These are phyloP conservation scores for Tyrophagus putrescentiae DNA, from an alignment of 1,140 invertebrate genomes.

Conservation along the genomic window DNA sequence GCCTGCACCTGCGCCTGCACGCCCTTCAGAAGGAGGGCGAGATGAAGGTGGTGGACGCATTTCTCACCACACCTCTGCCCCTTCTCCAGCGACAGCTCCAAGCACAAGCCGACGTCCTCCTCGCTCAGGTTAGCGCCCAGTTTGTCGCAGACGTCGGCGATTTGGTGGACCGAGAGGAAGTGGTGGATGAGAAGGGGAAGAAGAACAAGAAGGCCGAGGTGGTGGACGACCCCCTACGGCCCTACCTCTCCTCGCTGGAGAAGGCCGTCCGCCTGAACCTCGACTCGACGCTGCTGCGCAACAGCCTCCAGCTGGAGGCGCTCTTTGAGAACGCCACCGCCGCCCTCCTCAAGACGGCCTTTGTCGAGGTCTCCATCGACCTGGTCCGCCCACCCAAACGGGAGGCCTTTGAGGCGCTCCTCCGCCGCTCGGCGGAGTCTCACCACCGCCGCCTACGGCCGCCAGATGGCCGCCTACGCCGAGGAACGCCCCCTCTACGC, in stretches of 20 bases:
- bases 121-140: not conserved
- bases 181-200: too few relatives aligned
- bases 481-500: not conserved
- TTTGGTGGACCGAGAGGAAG: too few relatives aligned
- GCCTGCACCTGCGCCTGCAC: not conserved
- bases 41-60: constrained; percentile 4
- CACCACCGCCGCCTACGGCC: not conserved
- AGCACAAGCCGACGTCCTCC: not conserved
- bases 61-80: not conserved
- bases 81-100: not conserved
- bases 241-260: not conserved
- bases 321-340: not conserved
- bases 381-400: not conserved
- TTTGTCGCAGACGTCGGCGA: not conserved
- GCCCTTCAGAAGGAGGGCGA: not conserved
- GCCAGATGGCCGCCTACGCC: not conserved
- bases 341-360: not conserved
- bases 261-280: not conserved
- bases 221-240: too few relatives aligned
- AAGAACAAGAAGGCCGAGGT: too few relatives aligned
- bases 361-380: not conserved
- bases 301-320: not conserved
- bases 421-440: not conserved
- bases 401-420: not conserved
- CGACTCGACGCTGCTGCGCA: not conserved